Percentiles rank a stretch among this genome's conserved stretches.
Evolutionary conservation across 1,140 invertebrate species (phyloP).

Genomic region (Parapsyche elsis): DNA sequence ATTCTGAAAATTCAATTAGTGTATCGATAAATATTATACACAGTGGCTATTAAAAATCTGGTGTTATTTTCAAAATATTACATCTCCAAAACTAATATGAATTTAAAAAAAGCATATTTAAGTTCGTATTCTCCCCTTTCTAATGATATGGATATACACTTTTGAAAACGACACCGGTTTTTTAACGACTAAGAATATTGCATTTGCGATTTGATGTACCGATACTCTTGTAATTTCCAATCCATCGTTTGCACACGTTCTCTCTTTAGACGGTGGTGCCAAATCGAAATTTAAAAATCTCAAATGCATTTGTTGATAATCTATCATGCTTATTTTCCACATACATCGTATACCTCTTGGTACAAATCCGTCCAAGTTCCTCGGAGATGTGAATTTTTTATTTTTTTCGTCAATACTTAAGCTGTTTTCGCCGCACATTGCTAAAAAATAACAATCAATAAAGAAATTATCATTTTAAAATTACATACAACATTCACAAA

Average conservation of each 20-base stretch:
- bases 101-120: constrained; percentile 41
- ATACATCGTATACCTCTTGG: constrained; percentile 42
- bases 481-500: too few relatives aligned
- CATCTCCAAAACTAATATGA: constrained; percentile 10
- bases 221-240: background rate
- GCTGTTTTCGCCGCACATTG: constrained; percentile 16
- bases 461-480: too few relatives aligned
- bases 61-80: too few relatives aligned
- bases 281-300: constrained; percentile 36
- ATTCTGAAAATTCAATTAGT: too few relatives aligned
- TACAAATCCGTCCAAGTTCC: constrained; percentile 18
- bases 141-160: too few relatives aligned
- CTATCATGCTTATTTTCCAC: constrained; percentile 26
- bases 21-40: too few relatives aligned
- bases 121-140: constrained; percentile 2
- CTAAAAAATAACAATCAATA: constrained; percentile 29
- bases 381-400: constrained; percentile 38
- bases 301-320: background rate
- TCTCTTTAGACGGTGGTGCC: background rate
- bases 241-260: background rate
- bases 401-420: background rate
- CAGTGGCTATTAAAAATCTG: too few relatives aligned
- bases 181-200: constrained; percentile 19
- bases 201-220: too few relatives aligned
- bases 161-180: too few relatives aligned